A percentile compares a stretch with the other conserved stretches of the same genome.
Conservation (phyloP, 1,140 invertebrate genomes). For the Bacillus rossius region DNA sequence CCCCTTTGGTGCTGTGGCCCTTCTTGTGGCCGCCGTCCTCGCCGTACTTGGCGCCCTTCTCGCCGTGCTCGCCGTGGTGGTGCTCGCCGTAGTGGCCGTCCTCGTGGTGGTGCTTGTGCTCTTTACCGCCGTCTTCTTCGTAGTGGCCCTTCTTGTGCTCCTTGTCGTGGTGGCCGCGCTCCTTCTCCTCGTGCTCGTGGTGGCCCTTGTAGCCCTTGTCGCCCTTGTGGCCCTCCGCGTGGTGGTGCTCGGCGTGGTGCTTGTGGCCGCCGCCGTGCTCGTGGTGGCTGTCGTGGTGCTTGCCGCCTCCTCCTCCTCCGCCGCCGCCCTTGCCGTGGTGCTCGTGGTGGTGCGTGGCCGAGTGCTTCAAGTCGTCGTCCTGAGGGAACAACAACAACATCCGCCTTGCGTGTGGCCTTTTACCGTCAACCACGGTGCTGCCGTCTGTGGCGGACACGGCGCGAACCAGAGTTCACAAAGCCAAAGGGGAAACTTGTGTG, state of each 20-base stretch:
- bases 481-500: too few species aligned
- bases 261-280: slow-evolving; percentile 16
- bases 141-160: slow-evolving; percentile 11
- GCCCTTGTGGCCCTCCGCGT: slow-evolving; percentile 1
- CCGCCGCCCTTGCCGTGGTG: neutral
- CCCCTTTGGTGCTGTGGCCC: slow-evolving; percentile 40
- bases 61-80: slow-evolving; percentile 11
- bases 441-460: too few species aligned
- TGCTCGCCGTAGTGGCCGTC: slow-evolving; percentile 16
- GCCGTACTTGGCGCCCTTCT: slow-evolving; percentile 16
- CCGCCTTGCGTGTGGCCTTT: too few species aligned
- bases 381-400: too few species aligned
- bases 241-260: slow-evolving; percentile 11
- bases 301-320: slow-evolving; percentile 5
- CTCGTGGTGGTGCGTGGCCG: too few species aligned
- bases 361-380: too few species aligned
- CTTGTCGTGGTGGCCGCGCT: neutral
- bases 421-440: too few species aligned
- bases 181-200: slow-evolving; percentile 8
- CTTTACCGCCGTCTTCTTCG: slow-evolving; percentile 10
- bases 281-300: neutral
- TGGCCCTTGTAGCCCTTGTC: slow-evolving; percentile 13
- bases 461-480: too few species aligned
- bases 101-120: slow-evolving; percentile 16
- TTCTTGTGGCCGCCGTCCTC: slow-evolving; percentile 16